Percentiles rank a stretch among this genome's conserved stretches.
These are phyloP conservation scores for Chromobotia macracanthus DNA, from an alignment of 2,797 vertebrate genomes.

Conservation along the genomic window DNA sequence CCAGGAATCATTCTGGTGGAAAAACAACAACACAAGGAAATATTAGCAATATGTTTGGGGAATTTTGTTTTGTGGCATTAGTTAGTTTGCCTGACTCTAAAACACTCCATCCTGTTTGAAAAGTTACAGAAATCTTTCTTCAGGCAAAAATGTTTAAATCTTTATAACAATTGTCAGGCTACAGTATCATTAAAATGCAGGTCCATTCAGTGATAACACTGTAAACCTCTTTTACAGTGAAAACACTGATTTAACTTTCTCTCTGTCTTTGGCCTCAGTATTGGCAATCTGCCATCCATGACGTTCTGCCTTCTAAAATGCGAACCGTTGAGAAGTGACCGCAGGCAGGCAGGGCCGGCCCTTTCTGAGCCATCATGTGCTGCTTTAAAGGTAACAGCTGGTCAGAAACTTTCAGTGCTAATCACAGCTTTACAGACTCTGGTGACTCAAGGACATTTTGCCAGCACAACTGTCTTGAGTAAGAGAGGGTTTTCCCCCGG, in stretches of 20 bases:
- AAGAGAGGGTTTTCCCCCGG: not conserved
- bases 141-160: not conserved
- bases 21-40: not conserved
- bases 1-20: not conserved
- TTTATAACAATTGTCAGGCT: not conserved
- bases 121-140: not conserved
- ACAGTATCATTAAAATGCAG: not conserved
- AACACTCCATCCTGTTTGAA: not conserved
- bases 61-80: not conserved
- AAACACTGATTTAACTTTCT: not conserved
- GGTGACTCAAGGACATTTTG: conserved; percentile 1
- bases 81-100: no score
- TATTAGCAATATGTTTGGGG: not conserved
- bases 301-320: conserved; percentile 3
- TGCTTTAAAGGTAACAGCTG: not conserved
- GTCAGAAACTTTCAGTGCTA: conserved; percentile 3
- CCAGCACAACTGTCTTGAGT: not conserved
- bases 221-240: not conserved
- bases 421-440: conserved; percentile 9
- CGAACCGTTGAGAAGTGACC: conserved; percentile 3
- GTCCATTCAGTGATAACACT: not conserved
- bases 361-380: not conserved
- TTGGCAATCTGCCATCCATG: not conserved
- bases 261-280: conserved; percentile 3
- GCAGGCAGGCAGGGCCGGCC: not conserved